Base-by-base conservation (phyloP, 2,888 invertebrate species). In the Syrphus vitripennis region DNA sequence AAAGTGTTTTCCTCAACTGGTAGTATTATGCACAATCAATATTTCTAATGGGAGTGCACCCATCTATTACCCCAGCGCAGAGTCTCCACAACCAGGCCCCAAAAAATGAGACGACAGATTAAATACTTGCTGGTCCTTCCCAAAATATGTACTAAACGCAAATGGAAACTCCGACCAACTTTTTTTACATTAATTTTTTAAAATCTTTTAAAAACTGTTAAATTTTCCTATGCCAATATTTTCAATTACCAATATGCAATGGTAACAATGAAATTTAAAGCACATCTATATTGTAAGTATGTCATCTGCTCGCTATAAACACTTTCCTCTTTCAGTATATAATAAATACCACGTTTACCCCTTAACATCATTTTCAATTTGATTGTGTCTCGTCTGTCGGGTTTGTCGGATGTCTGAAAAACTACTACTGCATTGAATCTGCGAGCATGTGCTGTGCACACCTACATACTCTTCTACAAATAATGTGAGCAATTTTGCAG, bases 401-500 rank as follows among this genome's bases (percentile, higher is more conserved):
- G 9, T 42, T 65, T 26, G 42, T 7, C n/a, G n/a, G n/a, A n/a
- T 63, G 69, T 69, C 40, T 61, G 45, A 45, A 50, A n/a, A 34
- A 70, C 55, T 55, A 70, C 55, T 55, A 70, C 81, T 69, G 81
- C 76, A 76, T 76, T 76, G 63, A 57, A 16, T 21, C n/a, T 29
- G 26, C 40, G 55, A 70, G 55, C 76, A 70, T 76, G 81, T 70
- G 81, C 81, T 45, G 59, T 59, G 61, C 71, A 53, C 5, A 24
- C 4, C 0, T n/a, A n/a, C n/a, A n/a, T n/a, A n/a, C n/a, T n/a
- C n/a, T n/a, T n/a, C n/a, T n/a, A n/a, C n/a, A n/a, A n/a, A n/a
- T n/a, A 57, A 29, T 57, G 70, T 81, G 57, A 76, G 65, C 76
- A 55, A 57, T 71, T 65, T 82, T 82, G 71, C 63, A 76, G 82